Evolutionary conservation across 2,797 vertebrate genomes (phyloP).

Genomic region (Helicolenus hilgendorfi): DNA sequence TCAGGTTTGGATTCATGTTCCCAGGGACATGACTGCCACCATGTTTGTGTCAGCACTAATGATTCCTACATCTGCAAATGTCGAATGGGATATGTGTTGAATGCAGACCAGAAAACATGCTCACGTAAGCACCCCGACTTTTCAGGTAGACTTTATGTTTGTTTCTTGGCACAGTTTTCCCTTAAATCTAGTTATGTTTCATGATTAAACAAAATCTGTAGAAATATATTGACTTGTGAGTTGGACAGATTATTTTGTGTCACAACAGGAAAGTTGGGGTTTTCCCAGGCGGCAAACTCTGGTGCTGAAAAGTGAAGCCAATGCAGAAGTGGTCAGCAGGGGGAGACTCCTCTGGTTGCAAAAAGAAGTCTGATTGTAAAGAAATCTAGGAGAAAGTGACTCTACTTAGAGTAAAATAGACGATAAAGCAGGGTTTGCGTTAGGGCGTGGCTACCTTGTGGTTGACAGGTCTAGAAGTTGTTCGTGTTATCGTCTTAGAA

Average conservation of each 20-base stretch:
- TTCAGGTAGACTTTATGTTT: constrained; percentile 7
- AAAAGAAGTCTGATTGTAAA: no score
- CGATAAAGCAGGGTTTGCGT: no score
- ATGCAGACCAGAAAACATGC: constrained; percentile 85
- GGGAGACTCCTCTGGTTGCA: no score
- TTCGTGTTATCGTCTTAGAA: no score
- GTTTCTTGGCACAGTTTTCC: neutral
- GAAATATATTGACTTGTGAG: neutral
- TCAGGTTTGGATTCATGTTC: constrained; percentile 80
- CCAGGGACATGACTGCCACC: constrained; percentile 83
- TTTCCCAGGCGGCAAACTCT: no score
- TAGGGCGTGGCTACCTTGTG: no score
- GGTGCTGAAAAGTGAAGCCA: no score
- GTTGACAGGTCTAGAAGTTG: no score
- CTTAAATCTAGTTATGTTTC: neutral
- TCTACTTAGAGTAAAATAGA: no score
- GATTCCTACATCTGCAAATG: constrained; percentile 84
- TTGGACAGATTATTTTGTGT: rapidly evolving
- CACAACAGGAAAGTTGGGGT: no score
- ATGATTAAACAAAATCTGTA: neutral
- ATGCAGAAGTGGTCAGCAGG: no score
- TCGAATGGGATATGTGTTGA: constrained; percentile 82
- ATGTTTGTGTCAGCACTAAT: constrained; percentile 78
- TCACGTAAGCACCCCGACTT: constrained; percentile 71
- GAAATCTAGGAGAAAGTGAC: no score